A percentile compares a stretch with the other conserved stretches of the same genome.
phyloP scores from a whole-genome alignment of 2,113 vertebrate species.

The Condylura cristata region DNA sequence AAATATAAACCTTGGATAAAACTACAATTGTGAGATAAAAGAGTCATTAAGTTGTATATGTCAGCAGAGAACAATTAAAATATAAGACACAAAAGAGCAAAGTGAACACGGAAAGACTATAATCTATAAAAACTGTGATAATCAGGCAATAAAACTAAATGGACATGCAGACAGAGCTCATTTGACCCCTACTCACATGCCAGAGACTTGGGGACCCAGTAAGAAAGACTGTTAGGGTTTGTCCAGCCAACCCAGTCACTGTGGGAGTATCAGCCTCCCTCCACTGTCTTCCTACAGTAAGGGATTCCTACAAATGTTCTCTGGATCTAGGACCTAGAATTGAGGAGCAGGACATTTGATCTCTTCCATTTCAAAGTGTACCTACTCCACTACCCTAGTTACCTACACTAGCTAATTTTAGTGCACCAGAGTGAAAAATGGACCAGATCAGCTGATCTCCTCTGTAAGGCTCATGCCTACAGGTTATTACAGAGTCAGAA shows the following conservation, averaged over 20 bases:
- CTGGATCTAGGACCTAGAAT: not conserved
- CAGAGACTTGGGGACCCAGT: not conserved
- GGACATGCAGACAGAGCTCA: not conserved
- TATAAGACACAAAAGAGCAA: constrained; percentile 25
- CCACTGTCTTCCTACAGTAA: not conserved
- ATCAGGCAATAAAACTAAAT: constrained; percentile 28
- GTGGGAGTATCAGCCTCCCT: not conserved
- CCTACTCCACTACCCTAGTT: too few species aligned
- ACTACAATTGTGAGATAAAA: constrained; percentile 40
- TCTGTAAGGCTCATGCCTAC: too few species aligned
- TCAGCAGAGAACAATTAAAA: constrained; percentile 65
- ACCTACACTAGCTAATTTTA: not conserved
- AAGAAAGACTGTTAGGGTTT: not conserved
- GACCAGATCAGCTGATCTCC: not conserved
- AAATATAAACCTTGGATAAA: constrained; percentile 45
- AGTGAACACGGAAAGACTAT: constrained; percentile 21
- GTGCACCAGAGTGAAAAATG: not conserved
- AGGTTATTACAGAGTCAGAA: too few species aligned
- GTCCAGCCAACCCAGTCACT: not conserved
- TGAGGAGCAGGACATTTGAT: not conserved
- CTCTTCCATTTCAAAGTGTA: not conserved
- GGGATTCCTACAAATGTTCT: not conserved
- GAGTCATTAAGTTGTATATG: not conserved
- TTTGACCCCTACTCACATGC: not conserved
- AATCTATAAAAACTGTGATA: constrained; percentile 44